A percentile compares a stretch with the other conserved stretches of the same genome.
These are phyloP conservation scores for Buteo buteo DNA, from an alignment of 2,113 vertebrate species.

Conservation along the genomic window DNA sequence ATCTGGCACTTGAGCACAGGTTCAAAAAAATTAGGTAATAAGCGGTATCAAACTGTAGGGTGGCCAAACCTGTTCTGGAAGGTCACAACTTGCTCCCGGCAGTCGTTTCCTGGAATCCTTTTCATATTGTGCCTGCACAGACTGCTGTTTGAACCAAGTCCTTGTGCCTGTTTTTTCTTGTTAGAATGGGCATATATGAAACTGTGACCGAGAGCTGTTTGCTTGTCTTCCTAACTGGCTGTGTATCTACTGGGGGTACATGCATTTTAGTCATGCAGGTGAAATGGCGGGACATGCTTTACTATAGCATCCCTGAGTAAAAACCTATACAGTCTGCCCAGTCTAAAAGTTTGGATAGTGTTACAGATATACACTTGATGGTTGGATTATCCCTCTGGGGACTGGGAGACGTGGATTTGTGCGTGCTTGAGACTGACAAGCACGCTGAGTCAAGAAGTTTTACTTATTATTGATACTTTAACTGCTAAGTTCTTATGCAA, in stretches of 20 bases:
- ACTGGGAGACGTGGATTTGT: not conserved
- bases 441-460: not conserved
- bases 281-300: not conserved
- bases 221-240: fast-evolving
- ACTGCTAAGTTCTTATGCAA: not conserved
- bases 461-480: not conserved
- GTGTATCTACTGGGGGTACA: fast-evolving
- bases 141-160: not conserved
- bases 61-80: not conserved
- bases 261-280: not conserved
- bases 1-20: not conserved
- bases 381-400: not conserved
- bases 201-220: not conserved
- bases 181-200: not conserved
- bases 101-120: not conserved
- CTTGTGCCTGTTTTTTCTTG: not conserved
- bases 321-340: not conserved
- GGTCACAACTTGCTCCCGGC: not conserved
- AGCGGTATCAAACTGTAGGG: fast-evolving
- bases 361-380: not conserved
- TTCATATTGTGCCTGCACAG: not conserved
- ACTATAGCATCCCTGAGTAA: not conserved
- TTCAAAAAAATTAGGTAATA: not conserved
- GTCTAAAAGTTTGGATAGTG: not conserved
- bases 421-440: not conserved